phyloP scores from a whole-genome alignment of 2,797 vertebrate species.

The Arvicola amphibius region DNA sequence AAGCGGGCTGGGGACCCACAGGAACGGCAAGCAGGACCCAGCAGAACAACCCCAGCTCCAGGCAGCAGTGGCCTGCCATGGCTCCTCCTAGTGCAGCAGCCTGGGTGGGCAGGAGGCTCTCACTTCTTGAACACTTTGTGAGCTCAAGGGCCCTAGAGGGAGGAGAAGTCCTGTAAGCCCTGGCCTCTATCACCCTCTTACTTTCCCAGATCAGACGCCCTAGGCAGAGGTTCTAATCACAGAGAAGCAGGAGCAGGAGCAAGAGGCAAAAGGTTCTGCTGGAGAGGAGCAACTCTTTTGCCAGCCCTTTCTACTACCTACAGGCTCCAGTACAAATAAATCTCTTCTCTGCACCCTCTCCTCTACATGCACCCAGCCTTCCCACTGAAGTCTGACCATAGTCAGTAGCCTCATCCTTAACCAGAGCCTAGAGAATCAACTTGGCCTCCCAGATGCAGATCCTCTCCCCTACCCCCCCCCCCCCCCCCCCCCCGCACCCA shows the following conservation, averaged over 20 bases:
- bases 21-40: slow-evolving; percentile 65
- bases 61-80: slow-evolving; percentile 74
- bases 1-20: slow-evolving; percentile 68
- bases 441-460: neutral
- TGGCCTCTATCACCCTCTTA: neutral
- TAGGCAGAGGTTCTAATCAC: neutral
- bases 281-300: neutral
- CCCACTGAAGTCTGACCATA: neutral
- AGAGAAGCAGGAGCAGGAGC: neutral
- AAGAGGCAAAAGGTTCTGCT: neutral
- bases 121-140: slow-evolving; percentile 54
- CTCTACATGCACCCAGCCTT: neutral
- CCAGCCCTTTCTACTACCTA: neutral
- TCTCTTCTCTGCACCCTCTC: neutral
- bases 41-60: slow-evolving; percentile 73
- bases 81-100: neutral
- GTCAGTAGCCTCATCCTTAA: neutral
- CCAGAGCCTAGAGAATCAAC: neutral
- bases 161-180: slow-evolving; percentile 63
- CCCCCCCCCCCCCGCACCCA: fast-evolving
- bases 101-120: neutral
- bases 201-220: neutral
- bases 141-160: slow-evolving; percentile 60
- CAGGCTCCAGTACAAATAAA: neutral
- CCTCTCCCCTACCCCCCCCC: fast-evolving